phyloP scores from a whole-genome alignment of 2,113 vertebrate genomes.

The Desmodus rotundus region DNA sequence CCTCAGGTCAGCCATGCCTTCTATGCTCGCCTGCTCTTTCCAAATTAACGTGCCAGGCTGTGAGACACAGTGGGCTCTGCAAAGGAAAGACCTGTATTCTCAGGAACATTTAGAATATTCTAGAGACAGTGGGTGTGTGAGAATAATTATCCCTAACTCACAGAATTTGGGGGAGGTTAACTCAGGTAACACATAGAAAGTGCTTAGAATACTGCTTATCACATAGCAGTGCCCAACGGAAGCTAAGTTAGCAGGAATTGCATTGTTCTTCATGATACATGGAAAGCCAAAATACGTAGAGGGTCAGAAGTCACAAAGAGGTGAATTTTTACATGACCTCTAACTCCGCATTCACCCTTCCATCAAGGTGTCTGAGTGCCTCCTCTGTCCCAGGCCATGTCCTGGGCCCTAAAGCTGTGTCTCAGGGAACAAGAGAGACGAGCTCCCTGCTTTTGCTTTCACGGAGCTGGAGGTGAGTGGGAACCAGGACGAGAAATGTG shows the following conservation, averaged over 20 bases:
- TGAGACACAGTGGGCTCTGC: background rate
- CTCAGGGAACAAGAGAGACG: background rate
- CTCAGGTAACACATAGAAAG: background rate
- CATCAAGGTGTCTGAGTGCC: background rate
- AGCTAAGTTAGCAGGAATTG: background rate
- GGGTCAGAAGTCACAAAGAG: background rate
- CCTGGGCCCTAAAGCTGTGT: background rate
- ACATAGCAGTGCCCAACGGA: background rate
- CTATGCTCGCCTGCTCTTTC: background rate
- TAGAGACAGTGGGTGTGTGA: background rate
- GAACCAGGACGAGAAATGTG: background rate
- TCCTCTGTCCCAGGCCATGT: background rate
- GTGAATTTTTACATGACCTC: background rate
- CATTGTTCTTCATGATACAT: background rate
- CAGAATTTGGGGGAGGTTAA: background rate
- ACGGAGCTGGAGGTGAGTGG: too few relatives aligned
- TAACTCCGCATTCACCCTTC: background rate
- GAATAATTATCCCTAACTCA: background rate
- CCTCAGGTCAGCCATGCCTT: background rate
- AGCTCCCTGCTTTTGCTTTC: background rate
- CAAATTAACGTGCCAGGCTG: fast-evolving
- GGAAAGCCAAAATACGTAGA: background rate
- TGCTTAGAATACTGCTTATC: background rate
- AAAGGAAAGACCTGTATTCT: background rate
- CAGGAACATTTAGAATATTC: background rate